Base-by-base conservation (phyloP, 2,113 vertebrate genomes). In the Hyaena hyaena region DNA sequence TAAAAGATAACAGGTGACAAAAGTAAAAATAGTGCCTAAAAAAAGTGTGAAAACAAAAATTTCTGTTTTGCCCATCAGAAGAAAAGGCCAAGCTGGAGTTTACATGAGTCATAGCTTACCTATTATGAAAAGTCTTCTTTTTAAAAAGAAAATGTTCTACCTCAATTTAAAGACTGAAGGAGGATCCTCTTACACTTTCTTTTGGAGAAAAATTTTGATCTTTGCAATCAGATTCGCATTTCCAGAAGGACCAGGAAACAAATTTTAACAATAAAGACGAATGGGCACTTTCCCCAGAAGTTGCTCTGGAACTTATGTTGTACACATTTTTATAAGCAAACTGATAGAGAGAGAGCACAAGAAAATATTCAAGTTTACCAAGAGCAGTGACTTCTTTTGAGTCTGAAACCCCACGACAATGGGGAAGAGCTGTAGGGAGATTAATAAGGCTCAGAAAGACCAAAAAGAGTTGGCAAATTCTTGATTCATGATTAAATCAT, bases 141-240 rank as follows among this genome's bases (percentile, higher is more conserved):
- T 39, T 39, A 39, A 39, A 39, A 39, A 26, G 55, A 0, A 9
- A 92, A 88, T 68, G 14, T 81, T 89, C 33, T 68, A 12, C 8
- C 26, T 92, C 28, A 55, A 28, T 48, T 45, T 66, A 91, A 91
- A 79, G 63, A 11, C 21, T 89, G 28, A 85, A 82, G 58, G 26
- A 63, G 9, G 17, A 66, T 61, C 26, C 8, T 88, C 61, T 96
- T 55, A 21, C 28, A 21, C 66, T 82, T 84, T 77, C 33, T 95
- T 93, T 50, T 84, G 45, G 63, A 83, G 68, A 87, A 82, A 85
- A 35, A 39, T 81, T 96, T 95, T 84, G 24, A 89, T 87, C 16
- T 85, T 82, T 82, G 53, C 35, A 66, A 28, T 91, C 61, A 9
- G 39, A 84, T 58, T 61, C 23, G 61, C 5, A 31, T 89, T 76